These are phyloP conservation scores for Silurus glanis DNA, from an alignment of 2,113 vertebrate genomes.

Conservation along the genomic window DNA sequence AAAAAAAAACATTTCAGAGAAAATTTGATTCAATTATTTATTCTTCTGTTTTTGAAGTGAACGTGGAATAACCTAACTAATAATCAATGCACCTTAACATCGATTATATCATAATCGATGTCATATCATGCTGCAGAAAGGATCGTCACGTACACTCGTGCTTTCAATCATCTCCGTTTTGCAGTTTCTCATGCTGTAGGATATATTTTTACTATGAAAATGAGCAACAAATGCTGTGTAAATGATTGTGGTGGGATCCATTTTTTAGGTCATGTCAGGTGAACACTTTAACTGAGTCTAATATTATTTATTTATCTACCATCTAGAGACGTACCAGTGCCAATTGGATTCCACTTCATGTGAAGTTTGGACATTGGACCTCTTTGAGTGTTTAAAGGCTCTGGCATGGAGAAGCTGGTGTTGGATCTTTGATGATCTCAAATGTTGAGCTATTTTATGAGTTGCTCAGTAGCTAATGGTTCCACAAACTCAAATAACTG, in stretches of 20 bases:
- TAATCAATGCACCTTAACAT: background rate
- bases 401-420: too few relatives aligned
- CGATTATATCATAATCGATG: background rate
- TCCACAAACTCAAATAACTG: too few relatives aligned
- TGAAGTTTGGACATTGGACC: too few relatives aligned
- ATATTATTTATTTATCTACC: too few relatives aligned
- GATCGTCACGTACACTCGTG: background rate
- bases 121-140: background rate
- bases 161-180: background rate
- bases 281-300: too few relatives aligned
- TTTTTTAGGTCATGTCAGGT: too few relatives aligned
- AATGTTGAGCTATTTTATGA: too few relatives aligned
- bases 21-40: background rate
- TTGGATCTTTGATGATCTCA: too few relatives aligned
- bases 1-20: background rate
- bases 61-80: background rate
- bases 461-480: too few relatives aligned
- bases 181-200: background rate
- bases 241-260: background rate
- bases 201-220: background rate
- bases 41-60: background rate
- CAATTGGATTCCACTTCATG: too few relatives aligned
- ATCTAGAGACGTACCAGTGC: too few relatives aligned
- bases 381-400: too few relatives aligned
- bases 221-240: background rate